Percentiles rank a stretch among this genome's conserved stretches.
phyloP scores from a whole-genome alignment of 2,888 invertebrate species.

The Neoscelio sp. region DNA sequence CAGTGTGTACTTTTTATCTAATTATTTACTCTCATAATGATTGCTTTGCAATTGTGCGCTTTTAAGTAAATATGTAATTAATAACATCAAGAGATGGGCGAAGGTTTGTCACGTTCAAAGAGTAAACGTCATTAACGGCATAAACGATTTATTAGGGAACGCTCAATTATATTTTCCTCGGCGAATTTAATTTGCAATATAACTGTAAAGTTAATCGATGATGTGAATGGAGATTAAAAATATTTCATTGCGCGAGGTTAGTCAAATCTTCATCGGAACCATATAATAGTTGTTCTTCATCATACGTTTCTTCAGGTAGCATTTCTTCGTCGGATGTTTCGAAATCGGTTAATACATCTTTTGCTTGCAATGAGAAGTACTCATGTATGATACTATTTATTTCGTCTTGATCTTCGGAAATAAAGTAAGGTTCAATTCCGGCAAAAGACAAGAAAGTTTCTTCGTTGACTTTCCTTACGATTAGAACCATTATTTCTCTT shows the following conservation, averaged over 20 bases:
- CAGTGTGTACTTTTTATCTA: constrained; percentile 71
- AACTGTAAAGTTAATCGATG: constrained; percentile 20
- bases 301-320: constrained; percentile 18
- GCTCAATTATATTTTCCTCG: no score
- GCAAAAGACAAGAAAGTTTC: constrained; percentile 87
- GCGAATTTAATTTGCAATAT: not conserved
- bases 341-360: constrained; percentile 57
- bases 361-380: constrained; percentile 87
- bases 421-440: constrained; percentile 87
- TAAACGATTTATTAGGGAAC: no score
- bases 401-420: constrained; percentile 87
- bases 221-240: constrained; percentile 7
- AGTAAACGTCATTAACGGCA: not conserved
- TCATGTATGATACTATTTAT: constrained; percentile 87
- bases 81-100: not conserved
- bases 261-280: constrained; percentile 61
- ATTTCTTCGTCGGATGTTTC: constrained; percentile 61
- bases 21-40: constrained; percentile 71
- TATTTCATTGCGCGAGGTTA: constrained; percentile 12
- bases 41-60: constrained; percentile 70
- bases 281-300: constrained; percentile 61
- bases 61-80: constrained; percentile 68
- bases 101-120: not conserved
- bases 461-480: constrained; percentile 87
- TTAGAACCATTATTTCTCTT: constrained; percentile 84